Conservation (phyloP, 2,113 vertebrate genomes). For the Eubucco bourcierii region DNA sequence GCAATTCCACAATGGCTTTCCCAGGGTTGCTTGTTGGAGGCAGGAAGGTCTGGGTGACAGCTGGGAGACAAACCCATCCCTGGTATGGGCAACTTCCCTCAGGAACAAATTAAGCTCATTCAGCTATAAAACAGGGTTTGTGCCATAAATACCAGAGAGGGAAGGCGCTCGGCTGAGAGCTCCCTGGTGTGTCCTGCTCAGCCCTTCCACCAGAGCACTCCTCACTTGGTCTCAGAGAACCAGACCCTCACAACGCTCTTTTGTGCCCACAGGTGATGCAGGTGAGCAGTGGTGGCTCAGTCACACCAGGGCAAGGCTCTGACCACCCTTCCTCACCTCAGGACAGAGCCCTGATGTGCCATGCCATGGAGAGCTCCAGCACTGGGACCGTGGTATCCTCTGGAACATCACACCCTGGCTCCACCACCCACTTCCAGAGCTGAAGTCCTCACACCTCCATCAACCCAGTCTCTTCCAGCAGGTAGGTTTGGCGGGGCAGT, state of each 20-base stretch:
- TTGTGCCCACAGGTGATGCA: fast-evolving
- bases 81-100: constrained; percentile 5
- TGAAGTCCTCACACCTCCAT: fast-evolving
- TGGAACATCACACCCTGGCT: fast-evolving
- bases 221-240: fast-evolving
- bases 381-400: fast-evolving
- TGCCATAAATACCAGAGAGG: not conserved
- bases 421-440: not conserved
- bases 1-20: not conserved
- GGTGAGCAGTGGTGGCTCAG: fast-evolving
- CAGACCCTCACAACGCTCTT: not conserved
- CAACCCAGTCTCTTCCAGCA: fast-evolving
- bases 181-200: not conserved
- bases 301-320: fast-evolving
- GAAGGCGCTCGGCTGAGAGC: not conserved
- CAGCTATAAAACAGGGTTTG: not conserved
- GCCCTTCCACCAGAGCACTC: not conserved
- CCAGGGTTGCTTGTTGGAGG: not conserved
- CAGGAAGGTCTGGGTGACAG: not conserved
- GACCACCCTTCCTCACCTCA: not conserved
- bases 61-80: constrained; percentile 42
- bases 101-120: not conserved
- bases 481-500: not conserved
- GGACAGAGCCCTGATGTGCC: fast-evolving
- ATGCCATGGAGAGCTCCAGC: fast-evolving